Conservation (phyloP, 2,888 invertebrate genomes). For the Toxonevra muliebris region DNA sequence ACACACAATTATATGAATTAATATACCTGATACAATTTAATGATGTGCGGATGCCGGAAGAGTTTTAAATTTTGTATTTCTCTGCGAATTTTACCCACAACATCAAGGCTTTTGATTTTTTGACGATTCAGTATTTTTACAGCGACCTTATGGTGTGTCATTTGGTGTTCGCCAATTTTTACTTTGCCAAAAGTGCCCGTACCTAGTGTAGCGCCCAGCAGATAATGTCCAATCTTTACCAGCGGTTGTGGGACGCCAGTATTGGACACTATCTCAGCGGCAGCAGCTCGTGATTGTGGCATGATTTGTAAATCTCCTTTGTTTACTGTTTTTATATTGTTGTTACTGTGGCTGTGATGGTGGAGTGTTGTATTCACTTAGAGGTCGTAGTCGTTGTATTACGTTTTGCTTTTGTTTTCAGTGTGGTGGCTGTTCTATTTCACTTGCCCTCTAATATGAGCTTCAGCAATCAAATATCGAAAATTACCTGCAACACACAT, state of each 20-base stretch:
- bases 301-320: conserved; percentile 40
- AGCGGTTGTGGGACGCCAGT: conserved; percentile 73
- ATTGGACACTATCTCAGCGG: conserved; percentile 52
- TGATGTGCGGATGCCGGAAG: conserved; percentile 99
- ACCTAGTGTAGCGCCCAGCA: conserved; percentile 85
- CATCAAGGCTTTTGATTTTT: conserved; percentile 98
- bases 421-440: conserved; percentile 21
- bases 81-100: conserved; percentile 97
- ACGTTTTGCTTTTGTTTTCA: neutral
- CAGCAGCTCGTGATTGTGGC: conserved; percentile 57
- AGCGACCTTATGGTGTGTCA: conserved; percentile 98
- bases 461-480: conserved; percentile 12
- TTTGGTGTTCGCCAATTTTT: conserved; percentile 97
- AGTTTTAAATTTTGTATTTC: conserved; percentile 99
- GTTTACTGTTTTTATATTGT: no score
- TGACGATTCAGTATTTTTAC: conserved; percentile 98
- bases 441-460: conserved; percentile 14
- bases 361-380: no score
- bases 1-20: neutral
- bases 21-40: conserved; percentile 88
- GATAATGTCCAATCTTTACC: conserved; percentile 96
- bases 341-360: no score
- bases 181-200: conserved; percentile 99
- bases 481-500: conserved; percentile 48
- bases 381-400: neutral